A percentile compares a stretch with the other conserved stretches of the same genome.
phyloP scores from a whole-genome alignment of 2,113 vertebrate genomes.

The Prolemur simus region DNA sequence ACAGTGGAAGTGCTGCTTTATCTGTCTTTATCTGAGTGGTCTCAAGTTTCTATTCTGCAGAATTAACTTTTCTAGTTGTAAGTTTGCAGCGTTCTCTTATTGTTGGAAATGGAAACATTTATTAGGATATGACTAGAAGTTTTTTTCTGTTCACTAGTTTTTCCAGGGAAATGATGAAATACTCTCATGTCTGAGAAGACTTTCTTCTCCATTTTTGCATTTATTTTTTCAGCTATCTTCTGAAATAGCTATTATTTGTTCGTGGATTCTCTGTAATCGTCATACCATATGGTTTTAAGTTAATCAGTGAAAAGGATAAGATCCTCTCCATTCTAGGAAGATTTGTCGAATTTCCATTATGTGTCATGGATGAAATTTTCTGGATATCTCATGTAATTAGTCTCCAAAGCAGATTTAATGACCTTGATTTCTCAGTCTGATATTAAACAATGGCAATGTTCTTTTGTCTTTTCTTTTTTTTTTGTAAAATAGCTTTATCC shows the following conservation, averaged over 20 bases:
- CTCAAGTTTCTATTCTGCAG: background rate
- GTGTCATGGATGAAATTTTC: background rate
- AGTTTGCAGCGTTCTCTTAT: constrained; percentile 23
- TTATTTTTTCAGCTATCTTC: background rate
- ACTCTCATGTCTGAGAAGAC: background rate
- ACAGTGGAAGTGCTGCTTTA: background rate
- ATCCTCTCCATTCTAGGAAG: background rate
- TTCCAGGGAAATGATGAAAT: constrained; percentile 15
- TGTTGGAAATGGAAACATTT: constrained; percentile 50
- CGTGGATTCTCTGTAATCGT: background rate
- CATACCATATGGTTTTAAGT: background rate
- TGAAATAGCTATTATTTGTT: background rate
- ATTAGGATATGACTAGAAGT: background rate
- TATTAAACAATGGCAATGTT: background rate
- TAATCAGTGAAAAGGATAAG: background rate
- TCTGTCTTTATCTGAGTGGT: background rate
- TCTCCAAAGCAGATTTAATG: background rate
- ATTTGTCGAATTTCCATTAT: background rate
- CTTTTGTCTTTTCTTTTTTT: too few species aligned
- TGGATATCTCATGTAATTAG: background rate
- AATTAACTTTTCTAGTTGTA: constrained; percentile 16
- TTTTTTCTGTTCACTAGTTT: constrained; percentile 55
- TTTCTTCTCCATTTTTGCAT: constrained; percentile 28
- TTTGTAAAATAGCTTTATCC: too few species aligned
- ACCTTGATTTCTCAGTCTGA: background rate